Percentiles rank a stretch among this genome's conserved stretches.
phyloP scores from a whole-genome alignment of 2,888 invertebrate species.

The Pteria penguin region DNA sequence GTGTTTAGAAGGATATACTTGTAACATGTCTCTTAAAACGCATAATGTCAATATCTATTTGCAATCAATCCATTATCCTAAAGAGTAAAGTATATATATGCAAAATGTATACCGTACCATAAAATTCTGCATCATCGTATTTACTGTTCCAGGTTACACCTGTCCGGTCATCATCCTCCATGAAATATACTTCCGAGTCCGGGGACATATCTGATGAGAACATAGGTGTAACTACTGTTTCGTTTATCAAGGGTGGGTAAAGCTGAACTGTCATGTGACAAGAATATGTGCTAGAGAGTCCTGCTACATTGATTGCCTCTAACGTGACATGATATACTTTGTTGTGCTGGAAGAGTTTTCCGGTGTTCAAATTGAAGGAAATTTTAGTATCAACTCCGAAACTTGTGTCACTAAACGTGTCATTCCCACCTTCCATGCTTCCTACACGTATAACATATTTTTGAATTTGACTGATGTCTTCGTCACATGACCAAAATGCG shows the following conservation, averaged over 20 bases:
- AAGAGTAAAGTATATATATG: no score
- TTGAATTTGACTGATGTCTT: constrained; percentile 55
- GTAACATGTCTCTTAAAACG: no score
- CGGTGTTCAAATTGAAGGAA: neutral
- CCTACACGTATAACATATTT: constrained; percentile 49
- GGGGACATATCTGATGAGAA: neutral
- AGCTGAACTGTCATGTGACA: constrained; percentile 43
- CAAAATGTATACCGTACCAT: no score
- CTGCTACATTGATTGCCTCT: constrained; percentile 53
- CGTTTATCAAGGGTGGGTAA: constrained; percentile 27
- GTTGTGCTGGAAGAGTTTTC: constrained; percentile 32
- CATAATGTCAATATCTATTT: no score
- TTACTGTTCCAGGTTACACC: constrained; percentile 38
- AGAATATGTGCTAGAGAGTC: constrained; percentile 14
- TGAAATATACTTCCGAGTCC: neutral
- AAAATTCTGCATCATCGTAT: constrained; percentile 34
- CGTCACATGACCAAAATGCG: constrained; percentile 59
- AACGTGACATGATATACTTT: constrained; percentile 51
- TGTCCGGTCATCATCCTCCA: constrained; percentile 8
- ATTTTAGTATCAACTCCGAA: constrained; percentile 43
- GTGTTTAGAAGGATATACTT: no score
- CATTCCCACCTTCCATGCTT: constrained; percentile 17
- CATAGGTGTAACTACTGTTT: constrained; percentile 6
- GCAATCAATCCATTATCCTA: no score
- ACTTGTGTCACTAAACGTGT: constrained; percentile 38